phyloP scores from a whole-genome alignment of 2,797 vertebrate species.

The Orientallactaga sibirica region DNA sequence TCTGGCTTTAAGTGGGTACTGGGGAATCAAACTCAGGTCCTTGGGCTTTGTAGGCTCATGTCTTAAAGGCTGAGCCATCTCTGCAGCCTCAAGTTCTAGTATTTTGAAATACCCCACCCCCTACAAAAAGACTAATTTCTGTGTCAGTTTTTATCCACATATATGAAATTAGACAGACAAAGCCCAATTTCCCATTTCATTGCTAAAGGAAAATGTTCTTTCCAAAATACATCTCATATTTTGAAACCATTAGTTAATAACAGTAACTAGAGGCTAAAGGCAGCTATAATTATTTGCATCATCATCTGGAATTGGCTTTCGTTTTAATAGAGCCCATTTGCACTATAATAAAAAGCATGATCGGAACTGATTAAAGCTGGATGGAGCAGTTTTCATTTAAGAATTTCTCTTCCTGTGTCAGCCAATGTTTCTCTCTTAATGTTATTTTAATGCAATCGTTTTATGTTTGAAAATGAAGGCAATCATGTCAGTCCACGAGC shows the following conservation, averaged over 20 bases:
- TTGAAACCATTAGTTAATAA: slow-evolving; percentile 81
- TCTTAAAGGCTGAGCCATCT: too few species aligned
- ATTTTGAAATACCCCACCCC: slow-evolving; percentile 3
- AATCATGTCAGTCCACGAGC: slow-evolving; percentile 80
- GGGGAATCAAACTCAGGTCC: too few species aligned
- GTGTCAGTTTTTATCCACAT: slow-evolving; percentile 61
- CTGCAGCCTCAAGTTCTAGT: neutral
- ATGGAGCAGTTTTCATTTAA: slow-evolving; percentile 82
- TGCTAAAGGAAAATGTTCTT: slow-evolving; percentile 66
- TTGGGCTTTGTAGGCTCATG: too few species aligned
- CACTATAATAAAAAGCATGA: slow-evolving; percentile 83
- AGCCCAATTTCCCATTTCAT: slow-evolving; percentile 68
- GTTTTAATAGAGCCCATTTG: slow-evolving; percentile 84
- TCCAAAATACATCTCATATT: slow-evolving; percentile 79
- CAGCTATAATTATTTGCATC: slow-evolving; percentile 81
- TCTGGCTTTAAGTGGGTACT: too few species aligned
- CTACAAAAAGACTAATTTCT: neutral
- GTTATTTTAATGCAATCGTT: slow-evolving; percentile 85
- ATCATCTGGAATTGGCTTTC: slow-evolving; percentile 80
- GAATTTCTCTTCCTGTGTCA: slow-evolving; percentile 83
- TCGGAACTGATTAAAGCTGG: slow-evolving; percentile 82
- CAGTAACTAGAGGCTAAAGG: slow-evolving; percentile 78
- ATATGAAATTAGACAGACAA: slow-evolving; percentile 60
- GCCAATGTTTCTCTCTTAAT: slow-evolving; percentile 80
- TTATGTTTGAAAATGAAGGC: slow-evolving; percentile 84